phyloP scores from a whole-genome alignment of 2,797 vertebrate genomes.

The Enteromius anoplus region DNA sequence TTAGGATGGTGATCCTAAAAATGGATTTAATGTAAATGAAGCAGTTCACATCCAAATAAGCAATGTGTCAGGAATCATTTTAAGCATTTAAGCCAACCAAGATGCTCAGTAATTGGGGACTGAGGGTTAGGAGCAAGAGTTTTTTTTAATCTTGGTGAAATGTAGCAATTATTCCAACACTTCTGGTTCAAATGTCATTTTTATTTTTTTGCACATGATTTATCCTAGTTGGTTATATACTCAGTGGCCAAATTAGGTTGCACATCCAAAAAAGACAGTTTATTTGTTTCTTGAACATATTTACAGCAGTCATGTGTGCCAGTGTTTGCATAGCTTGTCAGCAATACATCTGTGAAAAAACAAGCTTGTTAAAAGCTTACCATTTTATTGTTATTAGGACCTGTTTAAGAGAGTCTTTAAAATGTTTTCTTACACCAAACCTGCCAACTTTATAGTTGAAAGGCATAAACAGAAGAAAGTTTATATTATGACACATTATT shows the following conservation, averaged over 20 bases:
- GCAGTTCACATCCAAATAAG: not conserved
- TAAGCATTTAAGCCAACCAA: not conserved
- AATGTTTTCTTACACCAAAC: not conserved
- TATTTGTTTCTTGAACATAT: slow-evolving; percentile 6
- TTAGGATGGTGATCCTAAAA: not conserved
- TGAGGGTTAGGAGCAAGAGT: not conserved
- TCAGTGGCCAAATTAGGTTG: not conserved
- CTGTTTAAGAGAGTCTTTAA: not conserved
- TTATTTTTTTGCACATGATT: slow-evolving; percentile 5
- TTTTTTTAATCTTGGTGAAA: not conserved
- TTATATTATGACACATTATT: not conserved
- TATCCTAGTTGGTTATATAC: not conserved
- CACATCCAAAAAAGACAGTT: not conserved
- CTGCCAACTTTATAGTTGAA: not conserved
- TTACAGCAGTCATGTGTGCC: slow-evolving; percentile 3
- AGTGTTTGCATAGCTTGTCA: slow-evolving; percentile 26
- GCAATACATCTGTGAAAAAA: not conserved
- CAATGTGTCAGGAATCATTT: not conserved
- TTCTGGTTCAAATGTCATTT: not conserved
- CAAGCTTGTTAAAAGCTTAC: slow-evolving; percentile 18
- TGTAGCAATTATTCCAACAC: not conserved
- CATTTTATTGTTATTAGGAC: not conserved
- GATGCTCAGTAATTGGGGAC: not conserved
- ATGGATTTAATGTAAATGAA: not conserved
- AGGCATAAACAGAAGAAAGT: not conserved